These are phyloP conservation scores for Falco concolor DNA, from an alignment of 2,797 vertebrate genomes.

Conservation along the genomic window DNA sequence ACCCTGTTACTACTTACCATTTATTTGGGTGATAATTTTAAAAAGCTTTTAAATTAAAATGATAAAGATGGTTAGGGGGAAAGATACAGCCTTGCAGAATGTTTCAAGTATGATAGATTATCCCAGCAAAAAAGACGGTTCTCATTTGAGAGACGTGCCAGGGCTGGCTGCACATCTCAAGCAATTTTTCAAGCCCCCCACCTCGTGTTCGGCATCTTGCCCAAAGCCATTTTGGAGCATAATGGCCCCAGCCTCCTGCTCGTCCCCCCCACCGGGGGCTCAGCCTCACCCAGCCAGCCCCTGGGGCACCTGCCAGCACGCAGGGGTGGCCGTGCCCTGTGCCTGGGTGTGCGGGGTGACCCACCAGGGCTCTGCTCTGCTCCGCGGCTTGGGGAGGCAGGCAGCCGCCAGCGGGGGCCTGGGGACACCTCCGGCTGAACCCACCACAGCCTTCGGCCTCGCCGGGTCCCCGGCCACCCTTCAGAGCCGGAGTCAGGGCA, in stretches of 20 bases:
- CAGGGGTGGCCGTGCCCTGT: neutral
- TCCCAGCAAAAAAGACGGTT: neutral
- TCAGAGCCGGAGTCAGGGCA: neutral
- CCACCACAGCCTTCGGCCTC: accelerated
- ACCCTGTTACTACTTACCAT: constrained; percentile 13
- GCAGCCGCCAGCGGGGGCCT: neutral
- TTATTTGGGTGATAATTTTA: constrained; percentile 44
- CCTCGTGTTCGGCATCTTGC: neutral
- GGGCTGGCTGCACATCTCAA: neutral
- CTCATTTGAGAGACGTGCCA: neutral
- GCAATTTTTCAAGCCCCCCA: neutral
- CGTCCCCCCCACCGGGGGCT: accelerated
- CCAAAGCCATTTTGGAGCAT: neutral
- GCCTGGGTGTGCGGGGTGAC: accelerated
- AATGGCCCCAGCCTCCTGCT: neutral
- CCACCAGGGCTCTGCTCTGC: accelerated
- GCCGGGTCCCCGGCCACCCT: accelerated
- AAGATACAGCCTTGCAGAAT: constrained; percentile 8
- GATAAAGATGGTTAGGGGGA: neutral
- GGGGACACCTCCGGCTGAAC: neutral
- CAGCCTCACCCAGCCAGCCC: neutral
- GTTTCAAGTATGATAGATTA: constrained; percentile 35
- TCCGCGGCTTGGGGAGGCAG: accelerated
- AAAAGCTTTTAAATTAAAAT: constrained; percentile 64
- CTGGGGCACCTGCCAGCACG: accelerated